A percentile compares a stretch with the other conserved stretches of the same genome.
Conservation (phyloP, 2,888 invertebrate species). For the Polylopha cassiicola region DNA sequence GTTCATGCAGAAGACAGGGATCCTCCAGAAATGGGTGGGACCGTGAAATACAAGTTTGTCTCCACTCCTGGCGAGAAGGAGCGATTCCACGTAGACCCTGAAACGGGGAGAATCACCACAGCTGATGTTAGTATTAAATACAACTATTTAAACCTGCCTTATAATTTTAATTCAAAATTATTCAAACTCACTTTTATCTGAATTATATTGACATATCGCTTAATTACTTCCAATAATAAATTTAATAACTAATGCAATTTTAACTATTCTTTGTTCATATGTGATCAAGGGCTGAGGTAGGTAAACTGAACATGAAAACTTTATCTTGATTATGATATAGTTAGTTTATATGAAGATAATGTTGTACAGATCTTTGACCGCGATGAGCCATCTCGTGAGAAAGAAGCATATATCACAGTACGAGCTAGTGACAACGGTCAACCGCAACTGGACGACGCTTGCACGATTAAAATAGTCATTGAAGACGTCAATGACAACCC, state of each 20-base stretch:
- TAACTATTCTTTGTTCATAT: conserved; percentile 4
- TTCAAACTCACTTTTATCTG: not conserved
- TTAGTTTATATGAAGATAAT: conserved; percentile 11
- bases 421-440: conserved; percentile 95
- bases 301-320: conserved; percentile 1
- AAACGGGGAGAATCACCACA: conserved; percentile 86
- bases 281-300: conserved; percentile 17
- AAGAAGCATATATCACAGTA: conserved; percentile 90
- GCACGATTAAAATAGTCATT: conserved; percentile 93
- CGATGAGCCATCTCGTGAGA: conserved; percentile 91
- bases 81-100: conserved; percentile 87
- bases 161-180: not conserved
- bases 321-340: not conserved
- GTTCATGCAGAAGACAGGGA: conserved; percentile 86
- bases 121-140: conserved; percentile 74
- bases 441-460: conserved; percentile 93
- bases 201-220: too few relatives aligned
- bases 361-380: conserved; percentile 86
- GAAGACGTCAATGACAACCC: conserved; percentile 95
- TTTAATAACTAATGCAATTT: too few relatives aligned
- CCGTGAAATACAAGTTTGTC: conserved; percentile 89
- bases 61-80: conserved; percentile 84
- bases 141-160: too few relatives aligned
- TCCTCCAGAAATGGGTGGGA: conserved; percentile 85
- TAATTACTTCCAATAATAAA: not conserved